phyloP scores from a whole-genome alignment of 1,140 invertebrate genomes.

The Drosophila varians region DNA sequence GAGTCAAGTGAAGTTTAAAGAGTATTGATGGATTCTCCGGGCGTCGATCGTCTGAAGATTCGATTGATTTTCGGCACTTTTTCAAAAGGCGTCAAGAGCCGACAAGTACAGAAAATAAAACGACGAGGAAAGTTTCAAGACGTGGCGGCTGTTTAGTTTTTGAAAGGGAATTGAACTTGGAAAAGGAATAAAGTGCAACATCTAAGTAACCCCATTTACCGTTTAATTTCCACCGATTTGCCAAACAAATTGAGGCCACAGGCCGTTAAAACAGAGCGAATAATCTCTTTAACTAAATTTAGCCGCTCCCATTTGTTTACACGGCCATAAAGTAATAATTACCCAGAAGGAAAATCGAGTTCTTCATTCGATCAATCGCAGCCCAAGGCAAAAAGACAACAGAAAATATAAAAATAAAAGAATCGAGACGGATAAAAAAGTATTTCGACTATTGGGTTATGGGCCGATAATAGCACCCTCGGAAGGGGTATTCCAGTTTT shows the following conservation, averaged over 20 bases:
- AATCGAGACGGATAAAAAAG: constrained; percentile 24
- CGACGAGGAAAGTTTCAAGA: not conserved
- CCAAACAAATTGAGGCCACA: constrained; percentile 45
- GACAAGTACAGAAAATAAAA: constrained; percentile 48
- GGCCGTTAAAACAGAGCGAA: constrained; percentile 32
- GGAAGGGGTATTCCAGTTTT: constrained; percentile 2
- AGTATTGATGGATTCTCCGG: constrained; percentile 59
- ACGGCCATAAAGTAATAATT: constrained; percentile 66
- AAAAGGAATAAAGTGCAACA: not conserved
- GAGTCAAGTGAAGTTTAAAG: constrained; percentile 20
- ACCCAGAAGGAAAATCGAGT: constrained; percentile 31
- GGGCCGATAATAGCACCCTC: constrained; percentile 51
- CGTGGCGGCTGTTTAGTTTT: not conserved
- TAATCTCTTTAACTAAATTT: constrained; percentile 63
- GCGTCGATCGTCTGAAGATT: constrained; percentile 59
- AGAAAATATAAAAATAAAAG: constrained; percentile 31
- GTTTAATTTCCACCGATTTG: constrained; percentile 18
- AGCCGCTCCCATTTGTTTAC: constrained; percentile 57
- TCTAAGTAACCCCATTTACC: constrained; percentile 7
- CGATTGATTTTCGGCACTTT: constrained; percentile 68
- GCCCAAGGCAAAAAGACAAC: constrained; percentile 11
- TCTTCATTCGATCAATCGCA: constrained; percentile 12
- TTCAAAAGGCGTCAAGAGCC: constrained; percentile 55
- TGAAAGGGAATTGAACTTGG: not conserved
- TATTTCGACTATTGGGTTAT: constrained; percentile 48